Conservation (phyloP, 2,797 vertebrate genomes). For the Megaceryle alcyon region DNA sequence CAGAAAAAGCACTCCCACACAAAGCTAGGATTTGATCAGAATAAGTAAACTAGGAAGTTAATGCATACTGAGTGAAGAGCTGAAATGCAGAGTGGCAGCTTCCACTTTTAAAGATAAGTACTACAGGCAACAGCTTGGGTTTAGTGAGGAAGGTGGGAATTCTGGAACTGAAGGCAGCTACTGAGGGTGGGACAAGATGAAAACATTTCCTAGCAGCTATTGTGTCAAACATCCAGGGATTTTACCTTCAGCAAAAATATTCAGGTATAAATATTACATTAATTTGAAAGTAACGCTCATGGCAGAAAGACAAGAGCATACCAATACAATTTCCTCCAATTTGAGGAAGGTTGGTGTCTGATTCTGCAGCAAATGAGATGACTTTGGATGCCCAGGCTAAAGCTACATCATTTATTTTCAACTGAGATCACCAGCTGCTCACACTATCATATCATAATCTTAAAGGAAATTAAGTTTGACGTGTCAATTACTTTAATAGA, state of each 20-base stretch:
- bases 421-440: slow-evolving; percentile 1
- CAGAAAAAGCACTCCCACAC: not conserved
- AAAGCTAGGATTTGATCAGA: not conserved
- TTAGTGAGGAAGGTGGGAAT: not conserved
- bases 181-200: not conserved
- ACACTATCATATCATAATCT: not conserved
- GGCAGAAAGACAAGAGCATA: not conserved
- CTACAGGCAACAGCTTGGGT: not conserved
- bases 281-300: not conserved
- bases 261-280: not conserved
- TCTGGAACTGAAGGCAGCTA: not conserved
- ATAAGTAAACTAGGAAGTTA: not conserved
- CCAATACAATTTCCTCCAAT: not conserved
- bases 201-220: not conserved
- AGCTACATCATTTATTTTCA: not conserved
- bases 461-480: not conserved
- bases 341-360: not conserved
- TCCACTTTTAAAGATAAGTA: not conserved
- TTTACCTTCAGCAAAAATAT: not conserved
- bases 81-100: slow-evolving; percentile 10
- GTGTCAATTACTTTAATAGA: slow-evolving; percentile 12
- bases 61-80: not conserved
- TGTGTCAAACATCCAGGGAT: not conserved
- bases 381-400: not conserved
- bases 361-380: not conserved